Base-by-base conservation (phyloP, 2,888 invertebrate species). In the Paralinhomoeus sp. region DNA sequence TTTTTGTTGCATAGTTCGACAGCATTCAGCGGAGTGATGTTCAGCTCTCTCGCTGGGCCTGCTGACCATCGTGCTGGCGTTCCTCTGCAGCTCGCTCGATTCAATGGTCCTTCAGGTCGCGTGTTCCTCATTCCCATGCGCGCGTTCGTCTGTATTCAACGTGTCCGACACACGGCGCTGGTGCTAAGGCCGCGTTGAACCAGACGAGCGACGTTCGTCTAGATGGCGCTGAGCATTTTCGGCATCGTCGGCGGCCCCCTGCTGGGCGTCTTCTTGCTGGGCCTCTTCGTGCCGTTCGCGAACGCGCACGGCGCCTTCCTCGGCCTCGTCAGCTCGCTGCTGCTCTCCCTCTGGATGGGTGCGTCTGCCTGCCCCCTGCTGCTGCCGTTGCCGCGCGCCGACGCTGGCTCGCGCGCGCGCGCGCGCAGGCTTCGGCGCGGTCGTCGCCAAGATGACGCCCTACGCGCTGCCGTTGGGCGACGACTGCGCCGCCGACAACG, bases 181-280 rank as follows among this genome's bases (percentile, higher is more conserved):
- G 13, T 43, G 15, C 9, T 5, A 13, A 31, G 17, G 3, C 31
- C 7, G 7, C 9, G 15, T 15, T 37, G n/a, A n/a, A n/a, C n/a
- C n/a, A n/a, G n/a, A n/a, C n/a, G n/a, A n/a, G n/a, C n/a, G n/a
- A n/a, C n/a, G n/a, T 27, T 27, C 27, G 40, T 34, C 3, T 45
- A 57, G 55, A 44, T 56, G 2, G 50, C 57, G 21, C 51, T 57
- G 37, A 53, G 51, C 17, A 53, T 58, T 2, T 57, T 57, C 43
- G 57, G 57, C 18, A 51, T 54, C 1, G 51, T 49, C n/a, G 57
- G 57, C 12, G 57, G 57, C 7, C 55, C 56, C 1, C 50, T 57
- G 20, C 49, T 57, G 22, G 56, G 54, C 2, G 49, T 51, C 13
- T 58, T 58, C 37, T 39, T 50, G 23, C 45, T 57, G 15, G 57